Evolutionary conservation across 2,113 vertebrate genomes (phyloP).

Genomic region (Chaetura pelagica): DNA sequence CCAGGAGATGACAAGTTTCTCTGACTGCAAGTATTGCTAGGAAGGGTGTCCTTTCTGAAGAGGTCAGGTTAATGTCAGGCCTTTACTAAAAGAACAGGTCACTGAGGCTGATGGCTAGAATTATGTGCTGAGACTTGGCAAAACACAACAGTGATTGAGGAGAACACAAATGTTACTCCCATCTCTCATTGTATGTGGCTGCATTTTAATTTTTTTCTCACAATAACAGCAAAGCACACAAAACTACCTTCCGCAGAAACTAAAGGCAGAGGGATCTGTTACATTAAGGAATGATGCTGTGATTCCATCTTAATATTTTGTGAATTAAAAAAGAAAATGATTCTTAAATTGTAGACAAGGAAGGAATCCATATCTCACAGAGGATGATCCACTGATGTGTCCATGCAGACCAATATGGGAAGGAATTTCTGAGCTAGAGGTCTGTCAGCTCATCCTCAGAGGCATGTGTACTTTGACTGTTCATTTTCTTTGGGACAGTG

Average conservation of each 20-base stretch:
- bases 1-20: neutral
- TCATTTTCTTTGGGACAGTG: neutral
- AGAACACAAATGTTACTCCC: neutral
- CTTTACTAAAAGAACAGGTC: neutral
- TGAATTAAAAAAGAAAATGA: neutral
- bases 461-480: rapidly evolving
- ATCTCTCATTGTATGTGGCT: neutral
- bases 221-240: rapidly evolving
- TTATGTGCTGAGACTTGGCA: neutral
- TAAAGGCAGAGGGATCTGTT: neutral
- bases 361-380: neutral
- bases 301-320: neutral
- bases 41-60: neutral
- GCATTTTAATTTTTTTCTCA: neutral
- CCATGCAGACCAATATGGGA: neutral
- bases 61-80: neutral
- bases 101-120: neutral
- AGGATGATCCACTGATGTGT: neutral
- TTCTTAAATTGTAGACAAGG: neutral
- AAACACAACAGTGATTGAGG: neutral
- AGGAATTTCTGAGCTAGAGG: neutral
- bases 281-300: neutral
- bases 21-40: neutral
- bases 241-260: neutral
- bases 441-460: neutral